Evolutionary conservation across 2,888 invertebrate species (phyloP).

Genomic region (Rhaphigaster nebulosa): DNA sequence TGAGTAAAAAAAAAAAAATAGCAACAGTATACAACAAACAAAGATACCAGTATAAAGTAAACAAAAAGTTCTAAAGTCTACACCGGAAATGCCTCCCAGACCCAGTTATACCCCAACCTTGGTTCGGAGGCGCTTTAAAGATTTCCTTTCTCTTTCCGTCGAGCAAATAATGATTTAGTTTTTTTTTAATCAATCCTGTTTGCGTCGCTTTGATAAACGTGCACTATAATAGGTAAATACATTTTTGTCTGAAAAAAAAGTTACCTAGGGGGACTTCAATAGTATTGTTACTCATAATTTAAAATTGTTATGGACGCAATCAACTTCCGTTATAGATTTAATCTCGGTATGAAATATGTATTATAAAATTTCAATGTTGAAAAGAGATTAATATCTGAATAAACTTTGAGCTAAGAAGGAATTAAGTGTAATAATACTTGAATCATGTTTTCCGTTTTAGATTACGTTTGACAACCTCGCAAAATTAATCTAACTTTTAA

Average conservation of each 20-base stretch:
- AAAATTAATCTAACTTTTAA: background rate
- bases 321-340: too few relatives aligned
- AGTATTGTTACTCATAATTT: too few relatives aligned
- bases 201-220: too few relatives aligned
- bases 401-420: background rate
- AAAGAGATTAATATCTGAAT: background rate
- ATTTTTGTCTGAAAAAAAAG: too few relatives aligned
- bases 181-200: background rate
- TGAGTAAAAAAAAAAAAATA: background rate
- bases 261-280: too few relatives aligned
- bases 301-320: too few relatives aligned
- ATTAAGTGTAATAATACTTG: background rate
- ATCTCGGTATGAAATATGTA: background rate
- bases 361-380: background rate
- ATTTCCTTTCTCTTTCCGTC: background rate
- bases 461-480: background rate
- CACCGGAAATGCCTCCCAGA: background rate
- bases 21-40: background rate
- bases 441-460: background rate
- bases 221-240: background rate
- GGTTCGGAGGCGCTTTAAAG: background rate
- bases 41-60: background rate
- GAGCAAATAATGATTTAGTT: background rate
- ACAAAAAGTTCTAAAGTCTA: background rate
- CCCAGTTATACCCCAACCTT: background rate